A percentile compares a stretch with the other conserved stretches of the same genome.
phyloP scores from a whole-genome alignment of 2,113 vertebrate genomes.

The Puffinus mauretanicus region DNA sequence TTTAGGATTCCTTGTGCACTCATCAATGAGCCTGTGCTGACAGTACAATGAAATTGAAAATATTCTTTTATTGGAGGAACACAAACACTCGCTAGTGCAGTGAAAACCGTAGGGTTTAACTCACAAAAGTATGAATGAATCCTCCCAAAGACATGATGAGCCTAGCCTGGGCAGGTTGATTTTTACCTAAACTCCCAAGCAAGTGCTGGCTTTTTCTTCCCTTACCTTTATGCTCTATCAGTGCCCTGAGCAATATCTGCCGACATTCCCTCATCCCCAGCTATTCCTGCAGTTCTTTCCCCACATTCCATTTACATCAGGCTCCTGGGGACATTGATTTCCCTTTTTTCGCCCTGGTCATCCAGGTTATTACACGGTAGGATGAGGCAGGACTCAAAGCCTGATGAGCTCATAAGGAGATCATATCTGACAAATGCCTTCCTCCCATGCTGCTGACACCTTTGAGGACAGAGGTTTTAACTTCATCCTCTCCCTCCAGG shows the following conservation, averaged over 20 bases:
- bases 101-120: not conserved
- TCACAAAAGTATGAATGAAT: not conserved
- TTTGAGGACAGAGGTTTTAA: not conserved
- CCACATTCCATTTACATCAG: not conserved
- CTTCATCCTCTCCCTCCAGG: not conserved
- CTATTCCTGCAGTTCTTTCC: not conserved
- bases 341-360: not conserved
- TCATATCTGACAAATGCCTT: not conserved
- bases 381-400: not conserved
- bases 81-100: not conserved
- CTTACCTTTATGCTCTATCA: not conserved
- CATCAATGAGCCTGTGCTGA: not conserved
- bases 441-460: not conserved
- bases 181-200: not conserved
- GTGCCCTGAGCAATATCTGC: not conserved
- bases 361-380: not conserved
- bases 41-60: not conserved
- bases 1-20: not conserved
- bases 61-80: not conserved
- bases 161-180: not conserved
- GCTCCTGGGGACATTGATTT: not conserved
- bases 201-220: not conserved
- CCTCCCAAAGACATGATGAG: not conserved
- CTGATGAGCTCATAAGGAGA: not conserved
- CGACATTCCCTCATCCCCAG: not conserved